phyloP scores from a whole-genome alignment of 2,113 vertebrate genomes.

The Zootoca vivipara region DNA sequence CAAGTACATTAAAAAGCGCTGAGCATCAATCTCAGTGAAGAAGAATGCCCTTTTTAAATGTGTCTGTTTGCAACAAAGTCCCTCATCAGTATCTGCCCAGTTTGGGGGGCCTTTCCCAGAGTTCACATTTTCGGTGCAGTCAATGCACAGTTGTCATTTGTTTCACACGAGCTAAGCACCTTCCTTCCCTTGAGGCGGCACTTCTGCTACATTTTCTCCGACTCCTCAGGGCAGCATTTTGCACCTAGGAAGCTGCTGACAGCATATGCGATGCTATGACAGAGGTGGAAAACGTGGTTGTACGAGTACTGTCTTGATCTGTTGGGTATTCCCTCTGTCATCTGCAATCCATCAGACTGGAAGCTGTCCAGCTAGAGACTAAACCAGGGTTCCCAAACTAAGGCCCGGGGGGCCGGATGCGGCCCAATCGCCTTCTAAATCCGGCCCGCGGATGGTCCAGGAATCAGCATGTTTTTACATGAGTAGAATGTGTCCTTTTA shows the following conservation, averaged over 20 bases:
- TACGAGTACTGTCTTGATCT: background rate
- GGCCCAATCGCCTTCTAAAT: too few relatives aligned
- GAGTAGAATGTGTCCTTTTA: too few relatives aligned
- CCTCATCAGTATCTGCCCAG: conserved; percentile 61
- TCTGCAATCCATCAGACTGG: background rate
- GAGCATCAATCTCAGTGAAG: background rate
- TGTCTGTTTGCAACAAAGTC: conserved; percentile 11
- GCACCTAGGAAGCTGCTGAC: background rate
- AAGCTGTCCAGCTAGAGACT: background rate
- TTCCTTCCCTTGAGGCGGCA: background rate
- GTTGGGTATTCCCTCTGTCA: background rate
- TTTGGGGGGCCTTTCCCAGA: background rate
- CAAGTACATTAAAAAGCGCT: background rate
- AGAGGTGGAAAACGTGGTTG: background rate
- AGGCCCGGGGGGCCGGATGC: too few relatives aligned
- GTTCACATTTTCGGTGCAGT: background rate
- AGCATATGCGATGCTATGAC: background rate
- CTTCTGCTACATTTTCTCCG: background rate
- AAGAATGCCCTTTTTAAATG: background rate
- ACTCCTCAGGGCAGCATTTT: background rate
- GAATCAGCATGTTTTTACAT: too few relatives aligned
- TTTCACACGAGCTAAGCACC: background rate
- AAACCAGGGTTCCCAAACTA: too few relatives aligned
- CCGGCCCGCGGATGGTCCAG: too few relatives aligned
- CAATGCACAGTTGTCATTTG: background rate